phyloP scores from a whole-genome alignment of 2,113 vertebrate genomes.

The Cyprinodon brontotheroides region DNA sequence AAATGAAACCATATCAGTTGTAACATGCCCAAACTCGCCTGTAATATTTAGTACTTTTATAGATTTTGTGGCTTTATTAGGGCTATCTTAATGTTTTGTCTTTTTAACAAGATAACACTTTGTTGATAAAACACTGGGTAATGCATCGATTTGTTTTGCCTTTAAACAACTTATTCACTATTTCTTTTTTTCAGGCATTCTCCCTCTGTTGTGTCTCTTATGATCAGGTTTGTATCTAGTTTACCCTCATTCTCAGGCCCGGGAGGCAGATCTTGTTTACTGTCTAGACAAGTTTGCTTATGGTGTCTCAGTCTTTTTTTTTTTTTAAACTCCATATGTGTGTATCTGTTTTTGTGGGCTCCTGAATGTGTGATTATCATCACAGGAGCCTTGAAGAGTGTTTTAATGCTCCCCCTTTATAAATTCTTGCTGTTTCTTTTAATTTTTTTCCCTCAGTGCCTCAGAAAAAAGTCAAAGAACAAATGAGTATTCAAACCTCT shows the following conservation, averaged over 20 bases:
- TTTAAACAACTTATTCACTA: neutral
- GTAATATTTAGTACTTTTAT: constrained; percentile 5
- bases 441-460: constrained; percentile 9
- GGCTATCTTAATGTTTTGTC: constrained; percentile 10
- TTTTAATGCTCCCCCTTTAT: constrained; percentile 29
- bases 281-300: constrained; percentile 40
- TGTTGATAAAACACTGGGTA: neutral
- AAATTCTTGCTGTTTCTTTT: constrained; percentile 31
- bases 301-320: constrained; percentile 13
- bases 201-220: constrained; percentile 1
- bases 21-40: constrained; percentile 15
- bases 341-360: constrained; percentile 7
- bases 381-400: neutral
- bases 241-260: constrained; percentile 36
- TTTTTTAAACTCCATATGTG: neutral
- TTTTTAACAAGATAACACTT: neutral
- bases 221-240: constrained; percentile 13
- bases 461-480: constrained; percentile 45
- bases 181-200: constrained; percentile 12
- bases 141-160: neutral
- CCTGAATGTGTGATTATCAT: constrained; percentile 29
- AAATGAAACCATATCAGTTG: constrained; percentile 17
- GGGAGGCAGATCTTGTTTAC: constrained; percentile 34
- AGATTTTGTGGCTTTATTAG: constrained; percentile 9
- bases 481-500: constrained; percentile 37